These are phyloP conservation scores for Oreochromis grahami DNA, from an alignment of 2,797 vertebrate genomes.

Conservation along the genomic window DNA sequence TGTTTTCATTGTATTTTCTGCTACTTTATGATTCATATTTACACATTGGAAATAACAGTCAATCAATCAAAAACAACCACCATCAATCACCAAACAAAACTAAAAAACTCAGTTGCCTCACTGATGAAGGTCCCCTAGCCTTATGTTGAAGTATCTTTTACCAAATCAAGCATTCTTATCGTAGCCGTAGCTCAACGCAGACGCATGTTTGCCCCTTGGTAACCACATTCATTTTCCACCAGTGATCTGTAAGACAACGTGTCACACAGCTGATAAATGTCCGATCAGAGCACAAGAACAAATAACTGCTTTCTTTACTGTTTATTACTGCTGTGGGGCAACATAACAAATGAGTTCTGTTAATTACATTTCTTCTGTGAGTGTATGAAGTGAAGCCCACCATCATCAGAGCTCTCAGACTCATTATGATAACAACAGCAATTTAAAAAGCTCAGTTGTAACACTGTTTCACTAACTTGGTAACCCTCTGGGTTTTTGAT, in stretches of 20 bases:
- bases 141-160: background rate
- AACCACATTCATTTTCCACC: background rate
- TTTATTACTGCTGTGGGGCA: too few relatives aligned
- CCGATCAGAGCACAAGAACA: too few relatives aligned
- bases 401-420: background rate
- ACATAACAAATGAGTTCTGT: rapidly evolving
- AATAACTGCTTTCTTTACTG: too few relatives aligned
- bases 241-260: too few relatives aligned
- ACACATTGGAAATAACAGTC: background rate
- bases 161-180: background rate
- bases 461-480: background rate
- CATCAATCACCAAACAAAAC: background rate
- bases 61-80: rapidly evolving
- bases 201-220: background rate
- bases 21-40: background rate
- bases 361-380: rapidly evolving
- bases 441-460: background rate
- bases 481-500: rapidly evolving
- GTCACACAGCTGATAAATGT: too few relatives aligned
- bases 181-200: background rate
- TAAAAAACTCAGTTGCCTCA: rapidly evolving
- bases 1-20: background rate
- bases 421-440: rapidly evolving
- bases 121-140: background rate
- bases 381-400: background rate